Evolutionary conservation across 92 coral and sea anemone genomes (phyloP), one percentile per base, ranked within the genome.

Genomic region (Desmophyllum pertusum): DNA sequence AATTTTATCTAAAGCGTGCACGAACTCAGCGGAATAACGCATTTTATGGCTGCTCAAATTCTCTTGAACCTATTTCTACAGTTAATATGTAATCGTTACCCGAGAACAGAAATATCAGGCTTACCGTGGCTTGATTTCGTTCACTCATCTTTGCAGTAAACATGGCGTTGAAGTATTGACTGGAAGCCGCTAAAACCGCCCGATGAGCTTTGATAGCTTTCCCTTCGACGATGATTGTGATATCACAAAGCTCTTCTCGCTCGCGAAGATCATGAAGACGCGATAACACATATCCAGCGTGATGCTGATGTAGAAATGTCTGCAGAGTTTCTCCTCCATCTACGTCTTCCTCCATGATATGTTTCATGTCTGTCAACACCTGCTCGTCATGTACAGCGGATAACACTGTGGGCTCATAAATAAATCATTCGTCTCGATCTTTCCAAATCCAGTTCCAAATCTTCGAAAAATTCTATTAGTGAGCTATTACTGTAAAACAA

Each of bases 131-230:
- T 84, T 92, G 95, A 46, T 74, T 90, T 72, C 93, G 90, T 80
- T 97, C 99, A 40, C 93, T 86, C 95, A 97, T 93, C 29, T 87
- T 83, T 25, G 96, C 92, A 14, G 97, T 93, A 88, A 97, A 97
- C 94, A 97, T 90, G 69, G 99, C 99, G 83, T 92, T 94, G 80
- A 97, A 97, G 38, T 97, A 97, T 53, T 88, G 93, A 76, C 99
- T 97, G 2, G 97, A 86, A 5, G 99, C 96, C 4, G 95, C 99
- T 35, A 97, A 62, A n/a, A 97, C 98, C 3, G 94, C 97, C 41
- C 95, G 88, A 75, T 97, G 99, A 0, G 90, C 99, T 36, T 87
- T 89, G 72, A 97, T 83, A 19, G 91, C 88, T 31, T 86, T 83
- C 30, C 90, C 90, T 50, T 92, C 92, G 27, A 91, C 99, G 30